These are phyloP conservation scores for Pavo muticus DNA, from an alignment of 2,113 vertebrate species.

Conservation along the genomic window DNA sequence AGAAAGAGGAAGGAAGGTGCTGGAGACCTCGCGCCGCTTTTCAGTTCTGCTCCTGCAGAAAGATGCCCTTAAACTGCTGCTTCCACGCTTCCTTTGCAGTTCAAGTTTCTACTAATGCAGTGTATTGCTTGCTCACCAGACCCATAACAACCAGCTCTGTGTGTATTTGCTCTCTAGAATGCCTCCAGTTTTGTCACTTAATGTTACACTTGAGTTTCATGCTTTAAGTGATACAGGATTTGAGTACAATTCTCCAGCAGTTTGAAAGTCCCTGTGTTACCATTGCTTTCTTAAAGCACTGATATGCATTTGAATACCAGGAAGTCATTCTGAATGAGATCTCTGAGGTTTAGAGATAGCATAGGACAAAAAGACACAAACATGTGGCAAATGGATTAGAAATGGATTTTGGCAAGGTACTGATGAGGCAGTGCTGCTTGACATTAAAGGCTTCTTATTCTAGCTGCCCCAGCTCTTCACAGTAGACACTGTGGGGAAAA, in stretches of 20 bases:
- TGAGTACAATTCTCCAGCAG: background rate
- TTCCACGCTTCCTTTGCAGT: background rate
- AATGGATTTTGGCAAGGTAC: background rate
- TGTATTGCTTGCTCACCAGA: background rate
- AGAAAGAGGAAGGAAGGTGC: background rate
- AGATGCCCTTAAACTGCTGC: background rate
- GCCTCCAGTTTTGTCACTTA: background rate
- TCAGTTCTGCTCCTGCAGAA: background rate
- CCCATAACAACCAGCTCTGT: background rate
- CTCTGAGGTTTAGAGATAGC: background rate
- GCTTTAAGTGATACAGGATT: background rate
- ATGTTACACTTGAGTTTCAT: background rate
- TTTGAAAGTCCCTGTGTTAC: background rate
- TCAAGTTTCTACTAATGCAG: background rate
- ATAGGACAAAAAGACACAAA: background rate
- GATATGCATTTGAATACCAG: fast-evolving
- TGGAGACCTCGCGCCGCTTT: background rate
- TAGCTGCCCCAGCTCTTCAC: background rate
- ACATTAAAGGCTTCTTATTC: background rate
- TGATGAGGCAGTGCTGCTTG: background rate
- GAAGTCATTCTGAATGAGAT: background rate
- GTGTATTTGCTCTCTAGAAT: background rate
- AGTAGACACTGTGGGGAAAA: background rate
- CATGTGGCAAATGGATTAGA: background rate
- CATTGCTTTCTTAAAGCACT: background rate